phyloP scores from a whole-genome alignment of 2,888 invertebrate species.

The Drosophila demipolita region DNA sequence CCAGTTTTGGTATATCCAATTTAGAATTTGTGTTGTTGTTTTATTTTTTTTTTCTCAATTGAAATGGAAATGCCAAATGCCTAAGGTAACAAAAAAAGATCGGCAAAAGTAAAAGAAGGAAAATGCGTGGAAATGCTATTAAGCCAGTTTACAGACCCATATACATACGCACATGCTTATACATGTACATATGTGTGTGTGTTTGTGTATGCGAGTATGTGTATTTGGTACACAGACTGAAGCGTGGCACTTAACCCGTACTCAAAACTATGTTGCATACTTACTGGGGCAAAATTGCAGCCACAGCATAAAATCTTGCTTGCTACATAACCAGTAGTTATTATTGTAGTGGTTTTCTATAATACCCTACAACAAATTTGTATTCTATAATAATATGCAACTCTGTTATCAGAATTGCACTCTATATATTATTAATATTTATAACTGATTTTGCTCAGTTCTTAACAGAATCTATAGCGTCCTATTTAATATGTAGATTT shows the following conservation, averaged over 20 bases:
- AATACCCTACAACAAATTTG: slow-evolving; percentile 35
- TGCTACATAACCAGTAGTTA: slow-evolving; percentile 45
- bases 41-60: slow-evolving; percentile 46
- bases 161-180: slow-evolving; percentile 14
- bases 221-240: slow-evolving; percentile 36
- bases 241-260: slow-evolving; percentile 70
- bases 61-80: slow-evolving; percentile 71
- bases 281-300: slow-evolving; percentile 76
- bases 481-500: neutral
- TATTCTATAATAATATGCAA: neutral
- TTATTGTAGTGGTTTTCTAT: slow-evolving; percentile 25
- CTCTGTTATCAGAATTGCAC: neutral
- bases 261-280: slow-evolving; percentile 72
- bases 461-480: no score
- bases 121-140: slow-evolving; percentile 46
- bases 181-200: slow-evolving; percentile 8
- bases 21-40: slow-evolving; percentile 28
- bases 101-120: slow-evolving; percentile 1
- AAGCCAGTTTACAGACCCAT: slow-evolving; percentile 53
- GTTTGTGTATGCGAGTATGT: slow-evolving; percentile 10
- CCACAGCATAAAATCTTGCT: slow-evolving; percentile 63
- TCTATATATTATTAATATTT: neutral
- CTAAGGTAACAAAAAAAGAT: slow-evolving; percentile 36
- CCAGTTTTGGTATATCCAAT: slow-evolving; percentile 25
- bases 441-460: neutral